These are phyloP conservation scores for Chirona hameri DNA, from an alignment of 2,888 invertebrate genomes.

Conservation along the genomic window DNA sequence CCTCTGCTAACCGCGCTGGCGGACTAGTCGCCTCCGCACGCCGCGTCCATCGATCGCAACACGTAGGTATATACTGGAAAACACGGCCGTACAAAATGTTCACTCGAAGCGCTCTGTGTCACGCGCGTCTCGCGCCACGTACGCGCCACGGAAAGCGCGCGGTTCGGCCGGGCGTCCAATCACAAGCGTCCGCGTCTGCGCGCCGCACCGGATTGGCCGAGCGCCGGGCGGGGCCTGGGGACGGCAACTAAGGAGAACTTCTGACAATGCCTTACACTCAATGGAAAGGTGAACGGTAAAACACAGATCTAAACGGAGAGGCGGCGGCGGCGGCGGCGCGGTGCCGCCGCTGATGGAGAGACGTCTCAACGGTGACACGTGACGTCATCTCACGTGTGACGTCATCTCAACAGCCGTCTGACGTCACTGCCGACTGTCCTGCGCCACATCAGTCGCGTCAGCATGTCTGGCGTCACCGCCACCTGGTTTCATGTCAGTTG, in stretches of 20 bases:
- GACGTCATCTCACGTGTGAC: neutral
- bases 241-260: neutral
- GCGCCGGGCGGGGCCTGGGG: neutral
- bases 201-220: conserved; percentile 3
- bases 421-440: neutral
- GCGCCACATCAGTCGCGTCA: no score
- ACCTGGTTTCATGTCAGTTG: no score
- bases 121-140: neutral
- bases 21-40: no score
- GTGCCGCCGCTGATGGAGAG: neutral
- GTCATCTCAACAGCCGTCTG: neutral
- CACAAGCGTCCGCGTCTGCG: neutral
- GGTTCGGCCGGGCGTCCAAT: neutral
- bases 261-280: neutral
- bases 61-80: no score
- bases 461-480: no score
- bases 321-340: neutral
- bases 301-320: conserved; percentile 3
- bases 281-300: conserved; percentile 10
- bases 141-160: conserved; percentile 3
- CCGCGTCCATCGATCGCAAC: no score
- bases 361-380: neutral
- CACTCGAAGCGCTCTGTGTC: neutral
- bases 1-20: no score
- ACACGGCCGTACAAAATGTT: neutral